These are phyloP conservation scores for Gallinago paraguaiae DNA, from an alignment of 2,113 vertebrate species.

Conservation along the genomic window DNA sequence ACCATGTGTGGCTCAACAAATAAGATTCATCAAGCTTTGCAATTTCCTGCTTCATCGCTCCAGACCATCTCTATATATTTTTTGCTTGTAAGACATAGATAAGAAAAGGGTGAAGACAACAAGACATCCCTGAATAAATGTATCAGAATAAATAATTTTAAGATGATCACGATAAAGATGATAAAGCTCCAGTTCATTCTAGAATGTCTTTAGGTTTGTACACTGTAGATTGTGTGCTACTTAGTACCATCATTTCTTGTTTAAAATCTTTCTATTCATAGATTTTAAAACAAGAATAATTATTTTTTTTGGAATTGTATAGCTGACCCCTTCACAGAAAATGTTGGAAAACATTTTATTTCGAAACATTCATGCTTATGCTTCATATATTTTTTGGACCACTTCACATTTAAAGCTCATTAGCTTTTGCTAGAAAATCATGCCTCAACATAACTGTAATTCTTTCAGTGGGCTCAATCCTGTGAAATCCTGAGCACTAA, in stretches of 20 bases:
- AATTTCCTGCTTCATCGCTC: background rate
- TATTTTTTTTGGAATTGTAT: background rate
- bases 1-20: background rate
- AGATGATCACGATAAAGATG: background rate
- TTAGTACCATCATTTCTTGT: background rate
- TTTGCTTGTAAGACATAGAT: background rate
- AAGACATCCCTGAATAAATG: background rate
- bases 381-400: slow-evolving; percentile 38
- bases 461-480: background rate
- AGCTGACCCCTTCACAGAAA: slow-evolving; percentile 11
- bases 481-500: background rate
- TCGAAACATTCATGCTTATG: slow-evolving; percentile 25
- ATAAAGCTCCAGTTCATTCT: background rate
- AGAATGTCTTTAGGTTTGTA: background rate
- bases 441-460: background rate
- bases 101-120: background rate
- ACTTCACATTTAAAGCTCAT: background rate
- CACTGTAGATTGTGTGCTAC: background rate
- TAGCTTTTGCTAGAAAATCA: slow-evolving; percentile 26
- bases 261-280: slow-evolving; percentile 27
- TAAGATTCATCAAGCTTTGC: background rate
- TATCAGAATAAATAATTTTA: background rate
- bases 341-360: slow-evolving; percentile 52
- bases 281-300: slow-evolving; percentile 1
- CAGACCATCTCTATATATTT: background rate